Conservation (phyloP, 92 coral and sea anemone genomes). For the Epizoanthus ramosus region DNA sequence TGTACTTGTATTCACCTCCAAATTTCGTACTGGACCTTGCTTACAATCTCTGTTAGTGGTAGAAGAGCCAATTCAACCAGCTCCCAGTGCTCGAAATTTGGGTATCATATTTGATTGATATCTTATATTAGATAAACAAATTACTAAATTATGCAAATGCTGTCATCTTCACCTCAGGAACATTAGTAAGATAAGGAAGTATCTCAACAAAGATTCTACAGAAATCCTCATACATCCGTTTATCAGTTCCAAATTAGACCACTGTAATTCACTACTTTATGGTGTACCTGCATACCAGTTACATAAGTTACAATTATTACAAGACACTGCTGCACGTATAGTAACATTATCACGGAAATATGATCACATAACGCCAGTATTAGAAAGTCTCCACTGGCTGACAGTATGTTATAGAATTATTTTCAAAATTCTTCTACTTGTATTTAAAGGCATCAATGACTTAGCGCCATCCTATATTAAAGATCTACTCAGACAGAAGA, state of each 20-base stretch:
- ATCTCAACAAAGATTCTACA: slow-evolving; percentile 13
- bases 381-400: slow-evolving; percentile 38
- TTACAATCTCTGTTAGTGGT: slow-evolving; percentile 4
- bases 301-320: slow-evolving; percentile 27
- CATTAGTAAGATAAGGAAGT: slow-evolving; percentile 27
- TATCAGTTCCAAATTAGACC: slow-evolving; percentile 33
- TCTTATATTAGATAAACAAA: slow-evolving; percentile 17
- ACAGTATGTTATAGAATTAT: slow-evolving; percentile 31
- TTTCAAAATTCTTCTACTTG: slow-evolving; percentile 21
- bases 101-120: slow-evolving; percentile 16
- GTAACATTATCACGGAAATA: slow-evolving; percentile 20
- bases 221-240: slow-evolving; percentile 35
- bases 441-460: slow-evolving; percentile 36
- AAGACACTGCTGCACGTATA: slow-evolving; percentile 46
- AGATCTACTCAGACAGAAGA: slow-evolving; percentile 38
- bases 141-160: slow-evolving; percentile 27
- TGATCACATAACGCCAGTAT: slow-evolving; percentile 44
- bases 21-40: slow-evolving; percentile 7
- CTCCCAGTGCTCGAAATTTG: slow-evolving; percentile 19
- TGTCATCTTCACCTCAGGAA: slow-evolving; percentile 10
- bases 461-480: slow-evolving; percentile 35
- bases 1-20: slow-evolving; percentile 7
- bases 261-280: slow-evolving; percentile 34
- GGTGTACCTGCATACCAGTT: slow-evolving; percentile 20
- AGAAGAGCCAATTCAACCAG: slow-evolving; percentile 5